Evolutionary conservation across 2,888 invertebrate genomes (phyloP), one percentile per base, ranked within the genome.

Genomic region (Plagodis pulveraria): DNA sequence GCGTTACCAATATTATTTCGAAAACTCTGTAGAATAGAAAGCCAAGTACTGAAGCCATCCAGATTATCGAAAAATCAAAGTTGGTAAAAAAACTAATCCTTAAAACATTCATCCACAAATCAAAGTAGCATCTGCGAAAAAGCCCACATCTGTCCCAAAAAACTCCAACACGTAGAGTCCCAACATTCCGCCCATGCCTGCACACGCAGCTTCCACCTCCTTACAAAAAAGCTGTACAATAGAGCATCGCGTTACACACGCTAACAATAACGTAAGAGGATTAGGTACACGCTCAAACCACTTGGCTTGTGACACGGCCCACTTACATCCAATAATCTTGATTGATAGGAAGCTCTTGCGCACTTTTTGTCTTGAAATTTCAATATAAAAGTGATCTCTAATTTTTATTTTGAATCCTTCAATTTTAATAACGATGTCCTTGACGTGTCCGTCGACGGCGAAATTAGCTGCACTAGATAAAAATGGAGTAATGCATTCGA

Each of bases 241-340:
- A 43, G 56, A 51, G 63, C 55, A 53, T 67, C 67, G 45, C 22
- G 62, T 58, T 70, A 67, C 65, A 60, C 66, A 54, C 44, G 32
- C 22, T 4, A 34, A 33, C 32, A 45, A 45, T 32, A 34, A 33
- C 9, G 53, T 53, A 63, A 66, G 68, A 70, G 66, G 74, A 72
- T 72, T 67, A 22, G 22, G 22, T 22, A 66, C 72, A 66, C 66
- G 48, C 62, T 56, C 52, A 50, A 62, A 59, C 59, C 67, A 54
- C 64, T 72, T 66, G 50, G 71, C 70, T 69, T 70, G 61, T 61
- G 61, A 59, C 56, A 52, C 54, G 63, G 58, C 49, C 65, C 69
- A 71, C 76, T 80, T 62, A 48, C 56, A 42, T 47, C 65, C 69
- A 71, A 74, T 80, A 59, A 48, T 56, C 5, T 11, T 42, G 42